Evolutionary conservation across 2,113 vertebrate species (phyloP), one percentile per base, ranked within the genome.

Genomic region (Eclectus roratus): DNA sequence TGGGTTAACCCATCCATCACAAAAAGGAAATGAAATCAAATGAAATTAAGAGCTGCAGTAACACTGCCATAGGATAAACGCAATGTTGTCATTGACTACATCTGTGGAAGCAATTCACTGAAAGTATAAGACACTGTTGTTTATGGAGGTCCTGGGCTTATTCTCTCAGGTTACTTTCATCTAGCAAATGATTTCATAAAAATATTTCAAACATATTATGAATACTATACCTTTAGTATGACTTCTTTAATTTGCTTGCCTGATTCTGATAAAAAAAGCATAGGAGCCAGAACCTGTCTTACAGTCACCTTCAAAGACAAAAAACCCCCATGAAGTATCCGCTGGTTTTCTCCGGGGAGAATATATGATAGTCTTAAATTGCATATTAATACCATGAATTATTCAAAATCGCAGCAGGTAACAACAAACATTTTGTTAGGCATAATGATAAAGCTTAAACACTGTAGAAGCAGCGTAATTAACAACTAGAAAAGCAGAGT

Each of bases 401-500:
- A 91, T 85, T 85, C 14, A 96, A 87, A 87, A 89, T 61, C 79
- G 58, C 76, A 95, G 79, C 74, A 93, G 68, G 87, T 89, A 95
- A 66, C 37, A 91, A 41, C 63, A 85, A 94, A 85, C 68, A 93
- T 88, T 91, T 80, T 76, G 49, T 61, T 79, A 60, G 35, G 35
- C 0, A 0, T 55, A 93, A 90, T 52, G 68, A 90, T 43, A 63
- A 33, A 80, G 58, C 41, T 79, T 70, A 74, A 85, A 66, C 89
- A 56, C 0, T 23, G 50, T 21, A 85, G 23, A 23, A 87, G 41
- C n/a, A 91, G 9, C 39, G 17, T 44, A 87, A 91, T 76, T 76
- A 93, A 52, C 43, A 73, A 79, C 23, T n/a, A 64, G 44, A 89
- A 88, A 89, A 87, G 5, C 44, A 56, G 47, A 76, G 25, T 69